Percentiles rank a stretch among this genome's conserved stretches.
Conservation (phyloP, 2,888 invertebrate species). For the Hesperia comma region DNA sequence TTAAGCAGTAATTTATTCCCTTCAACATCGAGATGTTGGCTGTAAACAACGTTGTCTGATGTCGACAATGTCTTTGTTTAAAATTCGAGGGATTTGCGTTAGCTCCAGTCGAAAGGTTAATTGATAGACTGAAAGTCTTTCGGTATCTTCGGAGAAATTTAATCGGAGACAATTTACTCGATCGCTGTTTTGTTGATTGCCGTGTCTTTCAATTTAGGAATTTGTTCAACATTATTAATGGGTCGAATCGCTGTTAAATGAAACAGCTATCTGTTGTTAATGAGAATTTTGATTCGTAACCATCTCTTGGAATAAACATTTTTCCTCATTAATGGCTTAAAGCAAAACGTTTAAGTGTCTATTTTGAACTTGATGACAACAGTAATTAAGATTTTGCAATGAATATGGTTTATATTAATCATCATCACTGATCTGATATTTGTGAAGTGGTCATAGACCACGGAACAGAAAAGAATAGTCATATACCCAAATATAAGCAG, state of each 20-base stretch:
- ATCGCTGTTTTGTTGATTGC: constrained; percentile 29
- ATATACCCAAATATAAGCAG: too few species aligned
- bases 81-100: constrained; percentile 34
- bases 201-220: constrained; percentile 26
- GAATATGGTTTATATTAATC: too few species aligned
- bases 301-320: background rate
- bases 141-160: constrained; percentile 25
- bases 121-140: constrained; percentile 37
- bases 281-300: constrained; percentile 11
- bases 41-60: constrained; percentile 44
- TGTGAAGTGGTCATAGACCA: too few species aligned
- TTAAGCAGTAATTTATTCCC: constrained; percentile 46
- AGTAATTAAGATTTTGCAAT: too few species aligned
- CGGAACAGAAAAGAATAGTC: too few species aligned
- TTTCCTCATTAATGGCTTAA: too few species aligned
- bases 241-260: constrained; percentile 7
- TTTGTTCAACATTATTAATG: constrained; percentile 24
- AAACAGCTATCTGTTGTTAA: constrained; percentile 7
- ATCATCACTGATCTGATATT: too few species aligned
- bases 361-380: too few species aligned
- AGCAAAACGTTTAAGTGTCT: too few species aligned
- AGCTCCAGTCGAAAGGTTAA: constrained; percentile 37
- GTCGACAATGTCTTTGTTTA: constrained; percentile 40
- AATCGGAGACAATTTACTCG: constrained; percentile 30
- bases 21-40: constrained; percentile 45